Evolutionary conservation across 1,140 invertebrate genomes (phyloP).

Genomic region (Zaprionus taronus): DNA sequence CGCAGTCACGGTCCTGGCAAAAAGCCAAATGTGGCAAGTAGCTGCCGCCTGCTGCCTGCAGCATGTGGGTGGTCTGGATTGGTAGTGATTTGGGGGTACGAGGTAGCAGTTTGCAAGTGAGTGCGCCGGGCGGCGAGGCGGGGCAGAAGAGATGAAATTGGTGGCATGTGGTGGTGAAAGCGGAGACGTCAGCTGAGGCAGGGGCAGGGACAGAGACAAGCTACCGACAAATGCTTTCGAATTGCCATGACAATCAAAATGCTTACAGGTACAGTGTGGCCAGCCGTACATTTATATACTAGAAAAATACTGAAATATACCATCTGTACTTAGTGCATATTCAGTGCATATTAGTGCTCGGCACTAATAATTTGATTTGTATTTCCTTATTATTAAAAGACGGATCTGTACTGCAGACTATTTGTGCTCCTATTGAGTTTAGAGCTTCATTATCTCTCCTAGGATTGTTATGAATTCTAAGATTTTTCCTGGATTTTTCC

Average conservation of each 20-base stretch:
- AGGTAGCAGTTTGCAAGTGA: conserved; percentile 42
- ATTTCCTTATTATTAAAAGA: neutral
- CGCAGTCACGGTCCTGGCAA: conserved; percentile 65
- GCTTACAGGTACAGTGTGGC: conserved; percentile 76
- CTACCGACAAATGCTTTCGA: conserved; percentile 82
- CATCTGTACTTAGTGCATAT: neutral
- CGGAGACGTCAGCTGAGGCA: neutral
- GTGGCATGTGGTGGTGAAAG: conserved; percentile 1
- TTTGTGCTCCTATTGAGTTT: no score
- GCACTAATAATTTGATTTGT: neutral
- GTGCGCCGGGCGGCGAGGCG: conserved; percentile 31
- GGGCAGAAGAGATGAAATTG: conserved; percentile 2
- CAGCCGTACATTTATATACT: conserved; percentile 9
- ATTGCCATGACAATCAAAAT: conserved; percentile 82
- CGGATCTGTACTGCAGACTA: no score
- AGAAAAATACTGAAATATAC: neutral
- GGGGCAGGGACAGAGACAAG: conserved; percentile 35
- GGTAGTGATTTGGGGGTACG: conserved; percentile 40
- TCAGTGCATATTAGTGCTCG: neutral
- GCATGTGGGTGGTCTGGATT: conserved; percentile 28
- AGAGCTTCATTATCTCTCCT: no score
- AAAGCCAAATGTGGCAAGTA: conserved; percentile 83
- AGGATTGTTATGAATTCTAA: no score
- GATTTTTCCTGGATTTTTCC: no score
- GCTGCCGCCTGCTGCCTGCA: conserved; percentile 58